Base-by-base conservation (phyloP, 1,140 invertebrate genomes). In the Liolophura sinensis region DNA sequence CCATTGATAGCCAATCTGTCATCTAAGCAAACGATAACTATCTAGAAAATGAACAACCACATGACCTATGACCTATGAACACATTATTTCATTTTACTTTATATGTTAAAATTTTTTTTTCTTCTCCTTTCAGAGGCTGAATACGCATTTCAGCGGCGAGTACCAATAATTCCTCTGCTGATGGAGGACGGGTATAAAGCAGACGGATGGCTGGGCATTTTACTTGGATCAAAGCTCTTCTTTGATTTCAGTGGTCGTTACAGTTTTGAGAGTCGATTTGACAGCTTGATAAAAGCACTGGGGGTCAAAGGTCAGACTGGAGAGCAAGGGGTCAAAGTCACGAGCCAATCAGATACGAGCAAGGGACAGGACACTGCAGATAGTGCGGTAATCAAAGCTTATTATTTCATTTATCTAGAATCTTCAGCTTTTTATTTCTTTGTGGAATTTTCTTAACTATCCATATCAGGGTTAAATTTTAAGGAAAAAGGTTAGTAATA, bases 161-260 rank as follows among this genome's bases (percentile, higher is more conserved):
- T 80, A 60, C 67, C 67, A 11, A 78, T 83, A 24, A 73, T 83
- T 25, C 79, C 79, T 0, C 67, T 83, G 14, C 69, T 75, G 46
- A 79, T 83, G 77, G 67, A 81, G 56, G 55, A 24, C 24, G 70
- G 67, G 12, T 83, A 82, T 58, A 65, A 65, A 47, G 73, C 80
- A 12, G 79, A 80, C 68, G 80, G 81, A 15, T 83, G 81, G 81
- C 70, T 83, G 11, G 81, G 80, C 1, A 62, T 80, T 31, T 73
- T 83, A 16, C 58, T 80, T 16, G 81, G 81, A 0, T 67, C 75
- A 9, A 82, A 81, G 57, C 60, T 79, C 12, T 83, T 73, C 63
- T 81, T 77, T 66, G 78, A 82, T 62, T 79, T 81, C 60, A 75
- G 72, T 46, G 74, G 73, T 22, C 78, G 79, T 52, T 77, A 80